A percentile compares a stretch with the other conserved stretches of the same genome.
phyloP scores from a whole-genome alignment of 2,113 vertebrate genomes.

The Cyanoramphus novaezelandiae region DNA sequence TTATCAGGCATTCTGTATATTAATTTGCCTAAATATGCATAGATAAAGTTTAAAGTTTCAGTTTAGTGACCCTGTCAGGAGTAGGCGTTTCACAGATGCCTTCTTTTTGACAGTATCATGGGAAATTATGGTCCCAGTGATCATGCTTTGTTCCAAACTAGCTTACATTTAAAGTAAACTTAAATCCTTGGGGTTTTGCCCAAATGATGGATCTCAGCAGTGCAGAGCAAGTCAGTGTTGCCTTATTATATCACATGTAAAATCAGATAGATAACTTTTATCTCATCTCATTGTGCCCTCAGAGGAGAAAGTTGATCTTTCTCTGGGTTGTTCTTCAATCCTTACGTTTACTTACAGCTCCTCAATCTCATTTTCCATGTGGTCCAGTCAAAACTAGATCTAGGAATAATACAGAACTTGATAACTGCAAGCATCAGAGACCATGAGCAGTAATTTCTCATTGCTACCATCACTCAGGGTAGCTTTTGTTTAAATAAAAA shows the following conservation, averaged over 20 bases:
- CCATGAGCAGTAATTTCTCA: not conserved
- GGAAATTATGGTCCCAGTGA: not conserved
- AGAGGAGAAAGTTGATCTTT: not conserved
- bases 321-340: not conserved
- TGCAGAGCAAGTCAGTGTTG: not conserved
- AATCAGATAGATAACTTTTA: not conserved
- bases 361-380: not conserved
- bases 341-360: not conserved
- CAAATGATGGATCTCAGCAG: not conserved
- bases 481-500: not conserved
- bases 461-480: not conserved
- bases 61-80: not conserved
- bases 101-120: not conserved
- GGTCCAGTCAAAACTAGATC: not conserved
- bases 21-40: not conserved
- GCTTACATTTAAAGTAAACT: not conserved
- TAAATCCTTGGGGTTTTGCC: not conserved
- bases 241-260: rapidly evolving
- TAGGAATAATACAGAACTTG: not conserved
- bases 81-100: not conserved
- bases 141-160: not conserved
- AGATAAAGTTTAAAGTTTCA: not conserved
- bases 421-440: not conserved
- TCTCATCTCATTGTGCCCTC: not conserved
- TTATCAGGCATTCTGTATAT: not conserved